phyloP scores from a whole-genome alignment of 1,140 invertebrate species.

The Goniozus legneri region DNA sequence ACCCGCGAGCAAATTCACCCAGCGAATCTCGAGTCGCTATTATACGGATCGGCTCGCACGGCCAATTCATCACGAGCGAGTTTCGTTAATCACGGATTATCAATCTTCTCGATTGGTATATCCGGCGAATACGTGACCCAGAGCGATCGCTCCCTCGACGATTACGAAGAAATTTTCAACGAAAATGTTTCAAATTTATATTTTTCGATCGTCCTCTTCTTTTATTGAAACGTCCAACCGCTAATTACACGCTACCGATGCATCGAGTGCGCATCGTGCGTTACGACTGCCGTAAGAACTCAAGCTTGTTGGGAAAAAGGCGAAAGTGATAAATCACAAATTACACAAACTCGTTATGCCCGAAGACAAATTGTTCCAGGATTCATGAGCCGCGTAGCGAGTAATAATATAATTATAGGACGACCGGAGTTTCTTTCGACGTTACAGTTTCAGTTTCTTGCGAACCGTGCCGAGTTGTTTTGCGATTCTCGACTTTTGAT shows the following conservation, averaged over 20 bases:
- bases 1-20: too few species aligned
- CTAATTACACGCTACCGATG: slow-evolving; percentile 21
- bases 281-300: background rate
- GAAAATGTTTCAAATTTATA: too few species aligned
- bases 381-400: slow-evolving; percentile 43
- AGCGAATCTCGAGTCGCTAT: too few species aligned
- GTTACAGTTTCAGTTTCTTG: slow-evolving; percentile 41
- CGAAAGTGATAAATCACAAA: slow-evolving; percentile 47
- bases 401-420: slow-evolving; percentile 53
- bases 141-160: too few species aligned
- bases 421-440: slow-evolving; percentile 32
- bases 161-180: too few species aligned
- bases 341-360: slow-evolving; percentile 42
- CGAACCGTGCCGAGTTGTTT: slow-evolving; percentile 7
- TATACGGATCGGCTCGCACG: too few species aligned
- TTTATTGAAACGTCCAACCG: too few species aligned
- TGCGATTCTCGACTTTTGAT: slow-evolving; percentile 26
- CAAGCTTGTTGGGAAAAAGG: slow-evolving; percentile 4
- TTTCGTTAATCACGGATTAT: too few species aligned
- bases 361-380: slow-evolving; percentile 41
- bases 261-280: background rate
- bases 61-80: too few species aligned
- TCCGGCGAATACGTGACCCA: too few species aligned
- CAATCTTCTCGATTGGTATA: too few species aligned
- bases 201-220: too few species aligned